Evolutionary conservation across 2,888 invertebrate species (phyloP).

Genomic region (Nephrotoma appendiculata): DNA sequence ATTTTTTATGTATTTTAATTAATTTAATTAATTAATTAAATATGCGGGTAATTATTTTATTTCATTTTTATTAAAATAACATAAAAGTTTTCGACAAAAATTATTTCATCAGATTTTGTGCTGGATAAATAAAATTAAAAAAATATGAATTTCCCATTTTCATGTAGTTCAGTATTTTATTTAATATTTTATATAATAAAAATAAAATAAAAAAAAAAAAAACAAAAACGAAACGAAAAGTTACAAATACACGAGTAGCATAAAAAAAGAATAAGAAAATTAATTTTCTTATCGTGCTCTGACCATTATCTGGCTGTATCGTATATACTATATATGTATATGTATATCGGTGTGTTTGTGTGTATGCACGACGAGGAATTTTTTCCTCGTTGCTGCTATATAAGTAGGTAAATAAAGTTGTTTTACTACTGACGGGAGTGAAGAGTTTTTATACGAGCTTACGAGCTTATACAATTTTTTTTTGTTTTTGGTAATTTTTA

Average conservation of each 20-base stretch:
- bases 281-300: background rate
- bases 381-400: background rate
- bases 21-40: background rate
- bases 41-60: background rate
- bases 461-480: too few species aligned
- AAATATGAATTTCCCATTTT: background rate
- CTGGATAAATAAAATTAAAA: background rate
- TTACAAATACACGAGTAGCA: background rate
- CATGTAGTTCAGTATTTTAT: background rate
- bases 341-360: background rate
- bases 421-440: background rate
- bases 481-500: background rate
- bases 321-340: background rate
- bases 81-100: background rate
- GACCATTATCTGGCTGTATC: background rate
- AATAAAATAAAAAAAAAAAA: background rate
- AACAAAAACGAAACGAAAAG: background rate
- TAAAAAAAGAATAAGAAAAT: background rate
- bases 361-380: background rate
- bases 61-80: background rate
- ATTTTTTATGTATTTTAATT: background rate
- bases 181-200: background rate
- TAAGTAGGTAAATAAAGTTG: background rate
- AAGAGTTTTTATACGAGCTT: background rate
- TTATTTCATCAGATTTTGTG: background rate